phyloP scores from a whole-genome alignment of 2,888 invertebrate genomes.

The Anthrax anthrax region DNA sequence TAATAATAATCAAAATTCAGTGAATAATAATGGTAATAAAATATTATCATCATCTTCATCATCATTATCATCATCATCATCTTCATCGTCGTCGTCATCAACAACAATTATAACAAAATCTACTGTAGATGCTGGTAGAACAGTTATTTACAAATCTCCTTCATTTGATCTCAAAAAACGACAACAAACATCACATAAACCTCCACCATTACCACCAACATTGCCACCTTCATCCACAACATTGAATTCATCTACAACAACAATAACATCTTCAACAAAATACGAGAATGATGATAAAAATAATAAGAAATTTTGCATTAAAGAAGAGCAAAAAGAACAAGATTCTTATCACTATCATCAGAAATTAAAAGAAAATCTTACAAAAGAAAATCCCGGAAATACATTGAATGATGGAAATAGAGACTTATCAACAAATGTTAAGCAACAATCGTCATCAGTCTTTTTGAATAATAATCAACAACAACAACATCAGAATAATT shows the following conservation, averaged over 20 bases:
- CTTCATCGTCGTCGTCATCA: conserved; percentile 11
- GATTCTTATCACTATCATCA: conserved; percentile 5
- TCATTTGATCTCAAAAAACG: conserved; percentile 25
- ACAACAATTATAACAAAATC: conserved; percentile 6
- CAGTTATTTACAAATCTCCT: conserved; percentile 34
- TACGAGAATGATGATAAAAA: not conserved
- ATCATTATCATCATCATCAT: conserved; percentile 12
- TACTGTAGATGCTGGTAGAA: conserved; percentile 26
- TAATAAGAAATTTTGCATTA: not conserved
- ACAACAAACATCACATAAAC: conserved; percentile 4
- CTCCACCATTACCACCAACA: conserved; percentile 10
- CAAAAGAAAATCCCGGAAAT: not conserved
- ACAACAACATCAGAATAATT: not conserved
- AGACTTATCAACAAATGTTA: not conserved
- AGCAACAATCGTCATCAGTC: not conserved
- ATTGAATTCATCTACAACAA: conserved; percentile 11
- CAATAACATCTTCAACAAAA: conserved; percentile 18
- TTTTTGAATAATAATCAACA: not conserved
- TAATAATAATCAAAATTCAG: not conserved
- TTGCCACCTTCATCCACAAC: conserved; percentile 5
- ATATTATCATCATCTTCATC: conserved; percentile 8
- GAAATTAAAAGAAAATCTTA: conserved; percentile 5
- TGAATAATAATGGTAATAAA: not conserved
- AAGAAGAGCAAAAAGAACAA: no score
- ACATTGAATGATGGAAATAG: not conserved